Evolutionary conservation across 2,888 invertebrate genomes (phyloP), one percentile per base, ranked within the genome.

Genomic region (Subacronicta megacephala): DNA sequence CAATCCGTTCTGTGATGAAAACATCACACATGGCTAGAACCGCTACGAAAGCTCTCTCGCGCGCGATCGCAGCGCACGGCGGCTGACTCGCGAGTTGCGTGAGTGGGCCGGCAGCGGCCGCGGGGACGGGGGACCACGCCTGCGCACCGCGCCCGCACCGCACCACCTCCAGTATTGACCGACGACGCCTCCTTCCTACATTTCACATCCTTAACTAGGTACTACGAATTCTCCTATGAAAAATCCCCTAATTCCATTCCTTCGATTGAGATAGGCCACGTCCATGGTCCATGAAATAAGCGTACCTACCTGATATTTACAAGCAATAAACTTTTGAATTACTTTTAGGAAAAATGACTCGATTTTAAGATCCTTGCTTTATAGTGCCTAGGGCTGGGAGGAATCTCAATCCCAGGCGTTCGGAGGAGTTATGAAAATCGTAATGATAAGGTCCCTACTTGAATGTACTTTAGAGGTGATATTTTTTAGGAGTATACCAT

Each of bases 161-260:
- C 92, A 84, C 92, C 90, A 92, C 91, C 92, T 91, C 87, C 90
- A 90, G 93, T 94, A 94, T 94, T 93, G 93, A 94, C 93, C 93
- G 92, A 93, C 91, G 90, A 90, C 92, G 92, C 93, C 93, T 93
- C 90, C 90, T 92, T 91, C 89, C 90, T 89, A 92, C 90, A 88
- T 88, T 90, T 90, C 91, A 92, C 90, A 90, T 93, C 93, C 92
- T 93, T 94, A 93, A 92, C 93, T 90, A 92, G 90, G 87, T 87
- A 90, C 90, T 85, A 85, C 87, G 87, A 89, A 90, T 89, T 88
- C 89, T 89, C 88, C 92, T 90, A 92, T 89, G 87, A 92, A 92
- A 92, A 92, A 92, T 86, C 87, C 88, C 90, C 88, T 90, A 90
- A 92, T 90, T 89, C 83, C 82, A 85, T 83, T 82, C 82, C 81